A percentile compares a stretch with the other conserved stretches of the same genome.
phyloP scores from a whole-genome alignment of 2,888 invertebrate genomes.

The Aleiodes testaceus region DNA sequence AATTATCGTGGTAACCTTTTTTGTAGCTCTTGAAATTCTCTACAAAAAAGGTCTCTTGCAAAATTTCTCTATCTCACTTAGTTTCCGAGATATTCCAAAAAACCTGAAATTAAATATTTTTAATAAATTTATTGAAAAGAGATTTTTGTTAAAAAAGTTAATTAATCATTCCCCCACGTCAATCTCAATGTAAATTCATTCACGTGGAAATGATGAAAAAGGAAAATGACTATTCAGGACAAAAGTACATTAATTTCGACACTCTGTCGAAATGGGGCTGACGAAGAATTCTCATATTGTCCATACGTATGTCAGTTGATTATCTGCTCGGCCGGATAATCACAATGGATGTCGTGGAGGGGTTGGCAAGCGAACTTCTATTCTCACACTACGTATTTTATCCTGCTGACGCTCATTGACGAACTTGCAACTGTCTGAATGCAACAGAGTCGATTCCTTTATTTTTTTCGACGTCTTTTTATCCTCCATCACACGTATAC shows the following conservation, averaged over 20 bases:
- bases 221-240: background rate
- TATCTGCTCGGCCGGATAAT: conserved; percentile 13
- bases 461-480: background rate
- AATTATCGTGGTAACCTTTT: too few relatives aligned
- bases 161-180: too few relatives aligned
- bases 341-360: conserved; percentile 1
- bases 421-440: conserved; percentile 24
- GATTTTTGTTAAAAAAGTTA: too few relatives aligned
- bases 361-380: conserved; percentile 6
- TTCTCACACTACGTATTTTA: background rate
- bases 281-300: conserved; percentile 13
- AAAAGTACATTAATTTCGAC: background rate
- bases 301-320: conserved; percentile 13
- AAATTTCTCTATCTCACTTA: too few relatives aligned
- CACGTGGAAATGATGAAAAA: too few relatives aligned
- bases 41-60: too few relatives aligned
- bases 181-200: too few relatives aligned
- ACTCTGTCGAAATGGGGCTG: background rate
- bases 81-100: too few relatives aligned
- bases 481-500: background rate
- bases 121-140: too few relatives aligned
- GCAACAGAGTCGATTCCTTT: conserved; percentile 18
- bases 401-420: conserved; percentile 26
- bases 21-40: too few relatives aligned
- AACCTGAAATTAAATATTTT: too few relatives aligned